Conservation (phyloP, 2,888 invertebrate species). For the Lasius fuliginosus region DNA sequence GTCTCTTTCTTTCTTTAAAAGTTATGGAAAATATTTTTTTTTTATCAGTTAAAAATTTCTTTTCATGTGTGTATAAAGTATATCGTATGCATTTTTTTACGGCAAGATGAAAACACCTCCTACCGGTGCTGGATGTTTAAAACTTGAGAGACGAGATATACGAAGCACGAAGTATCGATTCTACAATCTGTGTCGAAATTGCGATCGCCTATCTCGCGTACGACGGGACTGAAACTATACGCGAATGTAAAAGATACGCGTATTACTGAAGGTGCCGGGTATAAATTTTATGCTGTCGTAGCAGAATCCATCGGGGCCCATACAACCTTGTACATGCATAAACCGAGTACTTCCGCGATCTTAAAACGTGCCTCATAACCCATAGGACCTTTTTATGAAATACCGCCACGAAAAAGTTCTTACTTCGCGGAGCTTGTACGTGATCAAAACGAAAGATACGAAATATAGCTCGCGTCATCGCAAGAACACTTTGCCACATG, state of each 20-base stretch:
- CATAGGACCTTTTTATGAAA: slow-evolving; percentile 58
- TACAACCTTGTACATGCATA: slow-evolving; percentile 68
- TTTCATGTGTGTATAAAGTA: neutral
- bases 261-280: slow-evolving; percentile 63
- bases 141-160: slow-evolving; percentile 25
- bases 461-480: slow-evolving; percentile 25
- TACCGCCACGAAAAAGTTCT: slow-evolving; percentile 43
- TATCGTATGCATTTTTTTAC: neutral
- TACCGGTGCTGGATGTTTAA: slow-evolving; percentile 20
- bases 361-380: slow-evolving; percentile 58
- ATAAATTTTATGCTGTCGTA: slow-evolving; percentile 72
- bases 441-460: slow-evolving; percentile 52
- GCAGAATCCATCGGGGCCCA: slow-evolving; percentile 58
- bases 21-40: neutral
- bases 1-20: neutral
- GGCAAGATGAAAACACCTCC: neutral
- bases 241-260: slow-evolving; percentile 66
- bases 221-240: slow-evolving; percentile 50
- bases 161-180: slow-evolving; percentile 45
- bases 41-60: neutral
- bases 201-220: slow-evolving; percentile 56
- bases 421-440: slow-evolving; percentile 48
- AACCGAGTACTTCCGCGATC: slow-evolving; percentile 62
- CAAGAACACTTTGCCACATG: slow-evolving; percentile 18
- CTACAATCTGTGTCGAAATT: slow-evolving; percentile 62